Evolutionary conservation across 2,113 vertebrate species (phyloP), one percentile per base, ranked within the genome.

Genomic region (Syrmaticus mikado): DNA sequence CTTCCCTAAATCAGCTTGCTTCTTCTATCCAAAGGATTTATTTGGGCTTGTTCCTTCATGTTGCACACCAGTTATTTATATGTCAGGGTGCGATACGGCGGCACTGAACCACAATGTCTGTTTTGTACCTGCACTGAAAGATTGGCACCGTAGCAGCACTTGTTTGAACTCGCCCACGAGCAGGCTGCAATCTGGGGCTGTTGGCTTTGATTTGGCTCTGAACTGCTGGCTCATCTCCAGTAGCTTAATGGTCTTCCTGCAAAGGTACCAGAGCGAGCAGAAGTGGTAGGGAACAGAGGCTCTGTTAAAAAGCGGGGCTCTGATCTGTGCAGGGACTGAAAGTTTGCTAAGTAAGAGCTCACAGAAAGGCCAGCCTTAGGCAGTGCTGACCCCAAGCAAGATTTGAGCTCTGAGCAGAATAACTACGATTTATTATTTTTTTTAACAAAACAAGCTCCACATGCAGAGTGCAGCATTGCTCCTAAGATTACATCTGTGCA

Each of bases 181-280:
- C 94, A 87, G 40, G 87, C 87, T 89, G 72, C 66, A 82, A 65
- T 94, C 52, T 86, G 77, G 72, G 66, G 40, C 81, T 90, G 41
- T 83, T 88, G 72, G 80, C 88, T 95, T 95, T 94, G 82, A 95
- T 95, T 94, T 95, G 88, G 82, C 90, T 93, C 83, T 84, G 92
- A 96, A 76, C 38, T 17, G 11, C 74, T 93, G 92, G 94, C 92
- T 84, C 53, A 62, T 89, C 81, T 92, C 90, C 93, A 95, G 28
- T 2, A 82, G 36, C 32, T 94, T 90, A 93, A 82, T 89, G 58
- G 81, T 90, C 16, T 4, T 72, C 77, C 86, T 81, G 90, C 80
- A 84, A 89, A 94, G 95, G 92, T 95, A 96, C 72, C 65, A 90
- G 81, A 84, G 83, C 77, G 40, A 48, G 83, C 52, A 89, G 70